Evolutionary conservation across 2,888 invertebrate species (phyloP), one percentile per base, ranked within the genome.

Genomic region (Cacoxenus indagator): DNA sequence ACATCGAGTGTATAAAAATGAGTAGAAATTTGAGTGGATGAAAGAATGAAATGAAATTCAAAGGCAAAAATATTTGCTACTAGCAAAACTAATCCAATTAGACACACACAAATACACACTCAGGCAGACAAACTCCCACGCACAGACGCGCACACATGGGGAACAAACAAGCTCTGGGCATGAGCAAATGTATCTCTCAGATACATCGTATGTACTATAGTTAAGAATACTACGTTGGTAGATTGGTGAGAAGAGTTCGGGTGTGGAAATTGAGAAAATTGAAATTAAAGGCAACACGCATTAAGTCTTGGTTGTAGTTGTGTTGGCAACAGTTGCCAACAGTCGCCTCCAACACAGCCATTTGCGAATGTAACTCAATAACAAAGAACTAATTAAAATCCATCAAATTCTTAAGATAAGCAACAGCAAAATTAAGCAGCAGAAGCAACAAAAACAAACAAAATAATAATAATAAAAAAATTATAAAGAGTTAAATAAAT

Each of bases 381-480:
- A 61, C 61, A 61, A 61, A 61, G 37, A 61, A 43, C 37, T 61
- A 61, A 61, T 61, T 61, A 61, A 61, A 61, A 61, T 37, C 61
- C 61, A 61, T 61, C 61, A 61, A 61, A 61, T 61, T 61, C 61
- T 43, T 43, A 43, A 61, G 61, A 43, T 17, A 61, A 11, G 11
- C 22, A 61, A 37, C n/a, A n/a, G n/a, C n/a, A n/a, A n/a, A n/a
- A n/a, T n/a, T n/a, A n/a, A n/a, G n/a, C n/a, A n/a, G n/a, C n/a
- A n/a, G n/a, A n/a, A n/a, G n/a, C n/a, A n/a, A n/a, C n/a, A n/a
- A n/a, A n/a, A n/a, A n/a, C n/a, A n/a, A n/a, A n/a, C n/a, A n/a
- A n/a, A n/a, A n/a, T n/a, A n/a, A n/a, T n/a, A n/a, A n/a, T n/a
- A n/a, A n/a, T n/a, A n/a, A n/a, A n/a, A n/a, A n/a, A n/a, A n/a